phyloP scores from a whole-genome alignment of 2,113 vertebrate genomes.

The Odocoileus virginianus region DNA sequence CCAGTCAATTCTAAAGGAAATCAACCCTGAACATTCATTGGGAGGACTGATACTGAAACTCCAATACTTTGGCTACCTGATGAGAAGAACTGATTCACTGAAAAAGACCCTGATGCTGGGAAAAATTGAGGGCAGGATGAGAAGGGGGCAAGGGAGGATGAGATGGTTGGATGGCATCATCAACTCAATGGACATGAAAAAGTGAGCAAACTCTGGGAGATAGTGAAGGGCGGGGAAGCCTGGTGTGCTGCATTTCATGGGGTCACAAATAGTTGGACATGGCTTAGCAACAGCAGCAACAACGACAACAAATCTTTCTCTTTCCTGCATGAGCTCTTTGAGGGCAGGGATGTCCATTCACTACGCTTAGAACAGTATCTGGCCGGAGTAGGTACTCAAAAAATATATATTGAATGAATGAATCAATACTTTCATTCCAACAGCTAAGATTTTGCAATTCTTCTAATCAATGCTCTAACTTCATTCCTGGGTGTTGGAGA shows the following conservation, averaged over 20 bases:
- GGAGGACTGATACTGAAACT: not conserved
- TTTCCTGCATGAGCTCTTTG: not conserved
- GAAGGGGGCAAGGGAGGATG: not conserved
- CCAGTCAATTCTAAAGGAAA: not conserved
- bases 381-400: not conserved
- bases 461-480: not conserved
- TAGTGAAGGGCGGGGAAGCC: not conserved
- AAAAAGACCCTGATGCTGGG: not conserved
- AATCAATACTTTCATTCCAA: not conserved
- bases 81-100: not conserved
- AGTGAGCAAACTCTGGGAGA: not conserved
- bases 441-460: not conserved
- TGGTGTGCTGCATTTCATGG: not conserved
- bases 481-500: not conserved
- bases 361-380: not conserved
- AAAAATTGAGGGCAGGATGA: not conserved
- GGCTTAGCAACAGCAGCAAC: not conserved
- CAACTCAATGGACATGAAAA: not conserved
- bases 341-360: not conserved
- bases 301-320: not conserved
- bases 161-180: not conserved
- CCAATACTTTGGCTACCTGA: not conserved
- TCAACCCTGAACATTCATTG: not conserved
- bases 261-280: not conserved
- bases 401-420: not conserved